phyloP scores from a whole-genome alignment of 2,888 invertebrate species.

The Labia minor region DNA sequence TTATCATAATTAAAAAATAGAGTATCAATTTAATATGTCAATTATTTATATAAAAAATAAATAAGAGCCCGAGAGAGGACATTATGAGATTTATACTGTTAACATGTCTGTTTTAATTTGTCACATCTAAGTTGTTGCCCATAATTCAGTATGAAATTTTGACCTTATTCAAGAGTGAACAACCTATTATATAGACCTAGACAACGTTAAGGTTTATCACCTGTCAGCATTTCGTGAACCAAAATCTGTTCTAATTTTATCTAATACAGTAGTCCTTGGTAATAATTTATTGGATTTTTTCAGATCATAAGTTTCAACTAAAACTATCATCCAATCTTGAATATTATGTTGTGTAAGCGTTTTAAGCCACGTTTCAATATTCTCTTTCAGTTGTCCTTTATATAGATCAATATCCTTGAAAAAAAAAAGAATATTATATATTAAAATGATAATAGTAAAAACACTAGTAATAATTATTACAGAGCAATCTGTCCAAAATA shows the following conservation, averaged over 20 bases:
- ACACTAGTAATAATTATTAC: conserved; percentile 53
- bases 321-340: conserved; percentile 85
- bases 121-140: no score
- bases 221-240: conserved; percentile 73
- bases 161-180: no score
- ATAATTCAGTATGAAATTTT: no score
- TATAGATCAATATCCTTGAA: conserved; percentile 83
- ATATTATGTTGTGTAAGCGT: conserved; percentile 62
- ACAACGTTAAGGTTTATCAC: no score
- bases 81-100: no score
- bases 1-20: no score
- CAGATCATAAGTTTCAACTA: conserved; percentile 85
- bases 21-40: no score
- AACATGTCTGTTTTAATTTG: no score
- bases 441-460: no score
- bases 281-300: conserved; percentile 84
- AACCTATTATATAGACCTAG: no score
- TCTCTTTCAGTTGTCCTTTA: conserved; percentile 75
- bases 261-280: conserved; percentile 83
- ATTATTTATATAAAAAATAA: no score
- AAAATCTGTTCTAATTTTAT: conserved; percentile 90
- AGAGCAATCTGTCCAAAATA: conserved; percentile 89
- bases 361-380: conserved; percentile 79
- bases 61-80: no score
- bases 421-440: conserved; percentile 15